A percentile compares a stretch with the other conserved stretches of the same genome.
Evolutionary conservation across 2,113 vertebrate species (phyloP).

Genomic region (Rattus rattus): DNA sequence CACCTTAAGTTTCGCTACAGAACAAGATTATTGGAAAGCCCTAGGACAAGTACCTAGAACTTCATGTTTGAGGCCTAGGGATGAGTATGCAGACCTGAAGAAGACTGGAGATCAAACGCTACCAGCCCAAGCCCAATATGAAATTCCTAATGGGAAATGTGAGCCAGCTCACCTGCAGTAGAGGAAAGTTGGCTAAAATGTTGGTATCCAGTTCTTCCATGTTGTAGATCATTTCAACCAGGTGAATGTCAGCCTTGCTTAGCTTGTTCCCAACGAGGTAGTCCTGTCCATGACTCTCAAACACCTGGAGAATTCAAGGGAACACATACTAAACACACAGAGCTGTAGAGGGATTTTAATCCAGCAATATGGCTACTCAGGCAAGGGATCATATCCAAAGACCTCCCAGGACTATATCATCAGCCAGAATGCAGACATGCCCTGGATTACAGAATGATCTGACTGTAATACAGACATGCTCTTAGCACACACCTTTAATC

Average conservation of each 20-base stretch:
- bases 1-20: not conserved
- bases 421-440: too few species aligned
- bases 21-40: not conserved
- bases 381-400: too few species aligned
- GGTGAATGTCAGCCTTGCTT: conserved; percentile 78
- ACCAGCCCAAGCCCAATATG: not conserved
- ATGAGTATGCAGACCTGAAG: not conserved
- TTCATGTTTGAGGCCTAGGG: not conserved
- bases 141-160: not conserved
- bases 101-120: not conserved
- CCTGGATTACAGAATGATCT: too few species aligned
- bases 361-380: too few species aligned
- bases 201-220: conserved; percentile 88
- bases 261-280: not conserved
- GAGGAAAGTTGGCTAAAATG: conserved; percentile 87
- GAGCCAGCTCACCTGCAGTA: conserved; percentile 64
- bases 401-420: too few species aligned
- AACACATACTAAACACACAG: not conserved
- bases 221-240: conserved; percentile 91
- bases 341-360: too few species aligned
- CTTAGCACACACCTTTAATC: too few species aligned
- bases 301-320: conserved; percentile 79
- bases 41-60: not conserved
- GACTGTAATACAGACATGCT: too few species aligned
- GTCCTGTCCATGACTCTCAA: conserved; percentile 71